phyloP scores from a whole-genome alignment of 2,113 vertebrate species.

The Anhinga rufa region DNA sequence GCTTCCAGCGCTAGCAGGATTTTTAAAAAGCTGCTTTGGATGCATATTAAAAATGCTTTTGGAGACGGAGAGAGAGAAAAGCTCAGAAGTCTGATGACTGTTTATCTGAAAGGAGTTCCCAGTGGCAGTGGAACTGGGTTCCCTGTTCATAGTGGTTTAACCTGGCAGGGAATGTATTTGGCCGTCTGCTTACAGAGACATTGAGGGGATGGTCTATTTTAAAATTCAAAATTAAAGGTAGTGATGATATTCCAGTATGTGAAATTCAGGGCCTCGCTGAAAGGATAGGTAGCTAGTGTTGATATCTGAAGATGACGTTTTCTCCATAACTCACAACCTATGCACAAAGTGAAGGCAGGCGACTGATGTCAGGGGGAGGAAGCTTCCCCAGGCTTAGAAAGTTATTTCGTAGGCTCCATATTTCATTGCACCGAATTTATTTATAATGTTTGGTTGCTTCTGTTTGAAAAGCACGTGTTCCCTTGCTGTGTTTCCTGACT shows the following conservation, averaged over 20 bases:
- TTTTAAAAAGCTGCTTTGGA: conserved; percentile 29
- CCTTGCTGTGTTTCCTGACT: not conserved
- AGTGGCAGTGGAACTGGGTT: not conserved
- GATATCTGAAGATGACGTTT: accelerated
- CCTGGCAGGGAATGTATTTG: conserved; percentile 22
- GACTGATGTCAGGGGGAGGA: not conserved
- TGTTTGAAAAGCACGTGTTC: not conserved
- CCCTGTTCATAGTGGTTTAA: not conserved
- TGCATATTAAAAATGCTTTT: conserved; percentile 51
- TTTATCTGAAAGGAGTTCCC: conserved; percentile 34
- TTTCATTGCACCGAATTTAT: not conserved
- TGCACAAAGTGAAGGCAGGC: not conserved
- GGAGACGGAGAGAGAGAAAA: conserved; percentile 44
- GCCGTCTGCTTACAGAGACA: not conserved
- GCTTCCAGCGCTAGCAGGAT: not conserved
- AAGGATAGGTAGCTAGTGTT: not conserved
- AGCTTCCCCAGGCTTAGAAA: not conserved
- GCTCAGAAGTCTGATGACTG: conserved; percentile 12
- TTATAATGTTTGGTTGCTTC: not conserved
- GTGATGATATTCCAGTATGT: not conserved
- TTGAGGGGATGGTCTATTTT: not conserved
- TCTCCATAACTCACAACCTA: accelerated
- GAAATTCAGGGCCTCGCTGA: not conserved
- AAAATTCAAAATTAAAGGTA: not conserved
- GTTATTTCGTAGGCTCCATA: not conserved